These are phyloP conservation scores for Porites rus DNA, from an alignment of 92 coral and sea anemone genomes.

Conservation along the genomic window DNA sequence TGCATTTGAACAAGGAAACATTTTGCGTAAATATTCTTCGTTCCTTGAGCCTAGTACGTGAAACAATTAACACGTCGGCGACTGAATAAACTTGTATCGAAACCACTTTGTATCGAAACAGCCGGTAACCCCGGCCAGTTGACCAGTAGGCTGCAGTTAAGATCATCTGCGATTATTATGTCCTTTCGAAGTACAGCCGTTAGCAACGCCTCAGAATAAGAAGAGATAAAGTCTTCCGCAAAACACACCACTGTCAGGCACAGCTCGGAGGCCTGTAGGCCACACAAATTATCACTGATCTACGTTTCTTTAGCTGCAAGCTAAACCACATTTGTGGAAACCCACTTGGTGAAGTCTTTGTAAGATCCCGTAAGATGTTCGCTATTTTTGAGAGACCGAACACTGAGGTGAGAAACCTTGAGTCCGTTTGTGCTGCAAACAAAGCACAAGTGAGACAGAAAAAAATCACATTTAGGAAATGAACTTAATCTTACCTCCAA, in stretches of 20 bases:
- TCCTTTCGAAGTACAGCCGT: conserved; percentile 17
- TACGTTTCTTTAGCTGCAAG: conserved; percentile 33
- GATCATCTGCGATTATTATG: conserved; percentile 51
- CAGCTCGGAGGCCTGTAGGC: conserved; percentile 47
- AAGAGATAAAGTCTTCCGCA: no score
- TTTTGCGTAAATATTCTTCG: no score
- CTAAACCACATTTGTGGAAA: conserved; percentile 59
- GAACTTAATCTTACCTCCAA: conserved; percentile 78
- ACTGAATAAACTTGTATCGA: no score
- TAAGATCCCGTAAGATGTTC: conserved; percentile 45
- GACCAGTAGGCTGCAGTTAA: conserved; percentile 52
- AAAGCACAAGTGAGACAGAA: no score
- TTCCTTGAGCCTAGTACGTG: no score
- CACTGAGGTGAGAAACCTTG: conserved; percentile 57
- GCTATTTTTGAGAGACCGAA: conserved; percentile 36
- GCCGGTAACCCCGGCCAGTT: no score
- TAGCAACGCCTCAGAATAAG: conserved; percentile 22
- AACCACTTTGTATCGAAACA: no score
- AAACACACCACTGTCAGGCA: background rate
- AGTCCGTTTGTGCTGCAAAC: no score
- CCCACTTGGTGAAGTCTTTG: conserved; percentile 8
- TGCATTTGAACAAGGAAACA: no score
- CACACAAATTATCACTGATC: conserved; percentile 41
- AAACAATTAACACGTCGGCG: no score
- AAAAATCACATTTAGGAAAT: no score